Evolutionary conservation across 1,140 invertebrate genomes (phyloP), one percentile per base, ranked within the genome.

Genomic region (Megalopta genalis): DNA sequence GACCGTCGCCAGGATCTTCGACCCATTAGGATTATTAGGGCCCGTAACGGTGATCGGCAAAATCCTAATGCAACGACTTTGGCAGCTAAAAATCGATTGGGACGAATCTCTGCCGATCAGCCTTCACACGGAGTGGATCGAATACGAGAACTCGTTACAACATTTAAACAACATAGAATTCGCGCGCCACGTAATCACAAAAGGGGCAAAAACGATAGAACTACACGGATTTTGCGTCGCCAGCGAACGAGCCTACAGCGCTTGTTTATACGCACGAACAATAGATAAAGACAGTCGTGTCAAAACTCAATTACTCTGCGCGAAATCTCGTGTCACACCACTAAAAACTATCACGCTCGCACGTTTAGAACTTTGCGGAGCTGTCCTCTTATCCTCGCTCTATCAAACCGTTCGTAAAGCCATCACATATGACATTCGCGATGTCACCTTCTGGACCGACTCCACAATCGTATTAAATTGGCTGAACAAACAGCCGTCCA

Each of bases 391-490:
- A 62, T 12, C 65, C 1, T 4, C 12, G 6, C 7, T 27, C 18
- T 52, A 32, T 14, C 4, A 10, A 2, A 16, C 23, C 65, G 46
- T 67, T 27, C 23, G 6, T 18, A 32, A 18, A 5, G 46, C 46
- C 0, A 0, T 52, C 5, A 9, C 2, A 1, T 1, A 14, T 0
- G 0, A 25, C 1, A 2, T 57, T 5, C 1, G 25, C 21, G 2
- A 52, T 0, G 18, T 4, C 9, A 49, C 27, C 16, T 88, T 85
- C 27, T 93, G 90, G 89, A 88, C 86, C 0, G 90, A 93, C 74
- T 93, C 92, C 1, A 90, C 87, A 0, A 88, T 93, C 3, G 88
- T 66, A 0, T 54, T 87, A 23, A 39, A 27, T 18, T 92, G 88
- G 90, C 77, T 91, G 0, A 57, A 46, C 9, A 69, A 62, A 2